These are phyloP conservation scores for Athripsodes cinereus DNA, from an alignment of 2,888 invertebrate genomes.

Conservation along the genomic window DNA sequence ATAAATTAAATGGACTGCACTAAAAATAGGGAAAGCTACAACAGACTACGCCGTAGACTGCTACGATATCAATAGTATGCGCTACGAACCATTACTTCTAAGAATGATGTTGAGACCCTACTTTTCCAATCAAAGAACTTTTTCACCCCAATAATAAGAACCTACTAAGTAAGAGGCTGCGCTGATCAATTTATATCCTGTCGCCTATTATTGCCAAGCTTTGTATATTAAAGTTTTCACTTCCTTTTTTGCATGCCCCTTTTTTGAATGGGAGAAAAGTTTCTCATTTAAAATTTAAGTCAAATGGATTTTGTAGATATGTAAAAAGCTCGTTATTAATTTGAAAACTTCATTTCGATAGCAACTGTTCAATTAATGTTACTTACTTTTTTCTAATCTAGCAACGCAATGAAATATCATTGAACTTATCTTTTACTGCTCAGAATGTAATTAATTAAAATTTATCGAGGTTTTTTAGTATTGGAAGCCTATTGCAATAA, in stretches of 20 bases:
- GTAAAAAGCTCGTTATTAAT: constrained; percentile 8
- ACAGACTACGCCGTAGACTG: too few relatives aligned
- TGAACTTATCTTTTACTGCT: too few relatives aligned
- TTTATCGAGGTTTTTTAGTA: too few relatives aligned
- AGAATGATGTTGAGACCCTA: constrained; percentile 25
- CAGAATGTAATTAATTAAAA: too few relatives aligned
- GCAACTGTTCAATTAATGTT: neutral
- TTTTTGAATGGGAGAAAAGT: constrained; percentile 13
- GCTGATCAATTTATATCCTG: constrained; percentile 26
- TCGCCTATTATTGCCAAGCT: constrained; percentile 25
- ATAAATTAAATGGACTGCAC: constrained; percentile 26
- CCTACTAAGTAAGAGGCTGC: neutral
- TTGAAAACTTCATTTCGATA: constrained; percentile 15
- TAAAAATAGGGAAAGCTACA: too few relatives aligned
- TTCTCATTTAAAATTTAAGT: constrained; percentile 25
- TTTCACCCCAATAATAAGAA: constrained; percentile 12
- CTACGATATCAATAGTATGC: too few relatives aligned
- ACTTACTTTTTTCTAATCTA: too few relatives aligned
- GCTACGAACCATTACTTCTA: constrained; percentile 22
- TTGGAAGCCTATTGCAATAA: too few relatives aligned
- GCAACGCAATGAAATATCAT: too few relatives aligned
- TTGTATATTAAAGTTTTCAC: constrained; percentile 27
- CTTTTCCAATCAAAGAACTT: constrained; percentile 28
- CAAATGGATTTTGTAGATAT: constrained; percentile 23
- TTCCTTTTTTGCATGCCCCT: constrained; percentile 21